These are phyloP conservation scores for Hyposoter dolosus DNA, from an alignment of 2,888 invertebrate species.

Conservation along the genomic window DNA sequence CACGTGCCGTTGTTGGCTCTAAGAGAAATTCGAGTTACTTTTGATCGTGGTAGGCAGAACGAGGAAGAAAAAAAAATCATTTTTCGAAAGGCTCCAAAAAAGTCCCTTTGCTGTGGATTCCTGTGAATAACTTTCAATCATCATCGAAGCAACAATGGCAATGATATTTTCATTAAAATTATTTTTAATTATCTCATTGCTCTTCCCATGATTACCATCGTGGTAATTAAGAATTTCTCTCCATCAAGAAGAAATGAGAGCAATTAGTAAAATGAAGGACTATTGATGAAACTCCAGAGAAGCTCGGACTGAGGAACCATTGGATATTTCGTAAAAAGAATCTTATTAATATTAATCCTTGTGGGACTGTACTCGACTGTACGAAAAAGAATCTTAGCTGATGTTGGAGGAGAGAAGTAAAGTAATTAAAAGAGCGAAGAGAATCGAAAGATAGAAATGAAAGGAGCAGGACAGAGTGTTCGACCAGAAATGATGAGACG, in stretches of 20 bases:
- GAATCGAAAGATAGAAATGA: conserved; percentile 39
- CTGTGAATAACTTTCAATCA: not conserved
- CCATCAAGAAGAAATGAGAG: not conserved
- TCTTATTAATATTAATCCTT: conserved; percentile 4
- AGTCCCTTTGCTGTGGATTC: conserved; percentile 10
- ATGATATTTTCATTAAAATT: not conserved
- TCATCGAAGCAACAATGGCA: not conserved
- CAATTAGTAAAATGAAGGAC: conserved; percentile 22
- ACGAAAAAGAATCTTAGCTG: conserved; percentile 33
- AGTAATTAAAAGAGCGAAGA: conserved; percentile 52
- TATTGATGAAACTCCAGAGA: conserved; percentile 1
- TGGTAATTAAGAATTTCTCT: not conserved
- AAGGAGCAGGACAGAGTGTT: conserved; percentile 41
- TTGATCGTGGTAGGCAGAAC: conserved; percentile 3
- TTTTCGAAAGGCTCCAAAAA: not conserved
- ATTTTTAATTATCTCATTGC: not conserved
- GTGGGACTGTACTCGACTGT: not conserved
- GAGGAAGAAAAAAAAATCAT: conserved; percentile 1
- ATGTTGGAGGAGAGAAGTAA: conserved; percentile 25
- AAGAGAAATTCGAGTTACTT: conserved; percentile 50
- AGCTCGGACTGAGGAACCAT: not conserved
- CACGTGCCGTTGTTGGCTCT: conserved; percentile 36
- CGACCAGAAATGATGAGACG: conserved; percentile 35
- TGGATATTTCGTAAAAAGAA: conserved; percentile 11
- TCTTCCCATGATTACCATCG: not conserved